Percentiles rank a stretch among this genome's conserved stretches.
Evolutionary conservation across 2,797 vertebrate species (phyloP).

Genomic region (Cygnus olor): DNA sequence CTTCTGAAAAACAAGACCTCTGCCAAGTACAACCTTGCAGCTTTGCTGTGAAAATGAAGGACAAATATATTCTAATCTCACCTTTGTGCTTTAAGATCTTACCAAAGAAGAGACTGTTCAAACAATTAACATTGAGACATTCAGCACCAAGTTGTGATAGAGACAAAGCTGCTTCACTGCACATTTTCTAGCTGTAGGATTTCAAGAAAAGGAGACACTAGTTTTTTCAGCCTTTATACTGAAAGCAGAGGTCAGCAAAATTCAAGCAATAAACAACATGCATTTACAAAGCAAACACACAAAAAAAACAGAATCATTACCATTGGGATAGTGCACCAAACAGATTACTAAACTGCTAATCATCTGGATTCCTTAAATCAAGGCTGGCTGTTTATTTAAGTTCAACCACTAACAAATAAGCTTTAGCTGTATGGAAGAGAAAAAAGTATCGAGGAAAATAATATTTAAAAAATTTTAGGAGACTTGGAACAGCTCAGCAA

Average conservation of each 20-base stretch:
- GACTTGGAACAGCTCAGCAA: background rate
- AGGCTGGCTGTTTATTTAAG: background rate
- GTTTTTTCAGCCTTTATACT: background rate
- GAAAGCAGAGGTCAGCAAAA: background rate
- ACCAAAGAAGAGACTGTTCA: background rate
- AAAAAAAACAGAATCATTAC: background rate
- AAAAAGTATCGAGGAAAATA: background rate
- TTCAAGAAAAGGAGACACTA: background rate
- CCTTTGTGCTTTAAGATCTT: background rate
- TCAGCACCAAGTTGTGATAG: background rate
- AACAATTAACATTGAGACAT: background rate
- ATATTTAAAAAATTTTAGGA: background rate
- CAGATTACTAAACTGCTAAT: background rate
- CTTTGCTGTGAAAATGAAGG: background rate
- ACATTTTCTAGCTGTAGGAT: background rate
- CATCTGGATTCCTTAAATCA: background rate
- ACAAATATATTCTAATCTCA: background rate
- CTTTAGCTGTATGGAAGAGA: background rate
- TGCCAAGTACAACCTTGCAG: background rate
- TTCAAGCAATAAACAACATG: background rate
- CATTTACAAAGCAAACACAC: background rate
- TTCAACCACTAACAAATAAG: background rate
- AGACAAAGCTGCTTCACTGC: background rate
- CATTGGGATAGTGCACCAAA: background rate
- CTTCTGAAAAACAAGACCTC: background rate